A percentile compares a stretch with the other conserved stretches of the same genome.
Evolutionary conservation across 2,113 vertebrate species (phyloP).

Genomic region (Pseudolaguvia tuberculata): DNA sequence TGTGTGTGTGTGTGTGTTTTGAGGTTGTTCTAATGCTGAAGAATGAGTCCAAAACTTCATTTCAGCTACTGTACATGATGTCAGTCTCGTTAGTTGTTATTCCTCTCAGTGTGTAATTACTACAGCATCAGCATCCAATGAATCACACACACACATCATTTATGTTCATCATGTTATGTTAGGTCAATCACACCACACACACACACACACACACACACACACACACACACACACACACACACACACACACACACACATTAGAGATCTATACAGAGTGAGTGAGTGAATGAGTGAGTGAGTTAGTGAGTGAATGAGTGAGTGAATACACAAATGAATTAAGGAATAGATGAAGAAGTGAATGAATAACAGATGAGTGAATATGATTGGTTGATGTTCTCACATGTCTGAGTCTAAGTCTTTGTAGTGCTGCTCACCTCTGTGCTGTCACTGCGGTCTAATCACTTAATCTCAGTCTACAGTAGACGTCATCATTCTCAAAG

Average conservation of each 20-base stretch:
- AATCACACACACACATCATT: slow-evolving; percentile 12
- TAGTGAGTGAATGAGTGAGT: slow-evolving; percentile 8
- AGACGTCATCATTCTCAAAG: slow-evolving; percentile 88
- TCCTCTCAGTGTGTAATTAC: slow-evolving; percentile 28
- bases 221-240: not conserved
- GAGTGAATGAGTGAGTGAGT: slow-evolving; percentile 9
- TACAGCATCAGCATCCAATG: not conserved
- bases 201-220: not conserved
- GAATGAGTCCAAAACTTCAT: not conserved
- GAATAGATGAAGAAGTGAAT: no score
- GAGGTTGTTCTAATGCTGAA: no score
- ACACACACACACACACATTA: slow-evolving; percentile 21
- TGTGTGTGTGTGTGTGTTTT: no score
- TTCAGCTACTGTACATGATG: slow-evolving; percentile 32
- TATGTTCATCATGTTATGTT: not conserved
- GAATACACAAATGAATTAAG: slow-evolving; percentile 11
- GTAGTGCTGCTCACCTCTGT: slow-evolving; percentile 43
- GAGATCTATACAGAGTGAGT: slow-evolving; percentile 20
- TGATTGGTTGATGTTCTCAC: not conserved
- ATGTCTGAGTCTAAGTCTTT: not conserved
- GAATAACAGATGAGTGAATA: slow-evolving; percentile 19
- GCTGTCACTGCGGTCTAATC: slow-evolving; percentile 80
- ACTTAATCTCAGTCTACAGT: slow-evolving; percentile 83
- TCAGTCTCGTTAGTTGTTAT: slow-evolving; percentile 17
- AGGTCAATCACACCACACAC: not conserved